Conservation (phyloP, 1,140 invertebrate species). For the Drosophila funebris region DNA sequence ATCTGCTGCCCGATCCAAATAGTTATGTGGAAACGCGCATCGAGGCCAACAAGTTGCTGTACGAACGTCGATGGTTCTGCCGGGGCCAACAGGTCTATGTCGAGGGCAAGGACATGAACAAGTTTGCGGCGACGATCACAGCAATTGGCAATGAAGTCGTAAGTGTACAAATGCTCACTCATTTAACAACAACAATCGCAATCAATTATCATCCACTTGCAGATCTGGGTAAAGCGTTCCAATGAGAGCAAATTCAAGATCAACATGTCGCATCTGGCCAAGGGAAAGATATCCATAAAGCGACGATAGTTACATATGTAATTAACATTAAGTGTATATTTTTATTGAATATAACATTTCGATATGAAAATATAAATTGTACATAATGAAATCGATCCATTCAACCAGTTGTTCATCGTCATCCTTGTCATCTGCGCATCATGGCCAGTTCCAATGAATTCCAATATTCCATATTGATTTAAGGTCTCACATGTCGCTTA, state of each 20-base stretch:
- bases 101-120: slow-evolving; percentile 92
- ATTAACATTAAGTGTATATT: not conserved
- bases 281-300: slow-evolving; percentile 95
- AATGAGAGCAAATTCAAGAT: slow-evolving; percentile 93
- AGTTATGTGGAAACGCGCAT: slow-evolving; percentile 91
- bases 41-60: slow-evolving; percentile 96
- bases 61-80: slow-evolving; percentile 97
- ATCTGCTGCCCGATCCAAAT: slow-evolving; percentile 57
- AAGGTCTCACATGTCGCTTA: no score
- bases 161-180: slow-evolving; percentile 75
- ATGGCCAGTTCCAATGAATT: not conserved
- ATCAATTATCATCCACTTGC: slow-evolving; percentile 72
- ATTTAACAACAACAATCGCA: no score
- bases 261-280: slow-evolving; percentile 91
- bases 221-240: slow-evolving; percentile 96
- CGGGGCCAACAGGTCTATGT: slow-evolving; percentile 96
- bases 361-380: slow-evolving; percentile 27
- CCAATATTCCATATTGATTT: no score
- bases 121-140: slow-evolving; percentile 94
- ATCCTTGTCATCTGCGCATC: no score
- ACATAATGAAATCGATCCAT: slow-evolving; percentile 27
- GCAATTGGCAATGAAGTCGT: slow-evolving; percentile 95
- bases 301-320: slow-evolving; percentile 84
- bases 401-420: not conserved
- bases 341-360: not conserved